Evolutionary conservation across 2,797 vertebrate genomes (phyloP), one percentile per base, ranked within the genome.

Genomic region (Melopsittacus undulatus): DNA sequence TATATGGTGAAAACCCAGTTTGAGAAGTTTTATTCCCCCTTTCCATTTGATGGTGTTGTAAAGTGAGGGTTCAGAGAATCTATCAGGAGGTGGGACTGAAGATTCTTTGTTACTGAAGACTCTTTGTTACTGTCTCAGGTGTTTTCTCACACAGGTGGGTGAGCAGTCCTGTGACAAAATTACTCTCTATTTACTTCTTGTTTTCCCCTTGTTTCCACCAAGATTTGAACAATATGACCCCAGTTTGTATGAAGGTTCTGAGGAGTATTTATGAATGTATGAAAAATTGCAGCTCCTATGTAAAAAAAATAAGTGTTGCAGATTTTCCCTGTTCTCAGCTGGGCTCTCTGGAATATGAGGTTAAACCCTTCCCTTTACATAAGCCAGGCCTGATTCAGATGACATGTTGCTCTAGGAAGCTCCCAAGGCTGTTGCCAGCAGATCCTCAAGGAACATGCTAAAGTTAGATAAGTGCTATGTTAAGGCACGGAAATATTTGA

Each of bases 371-470:
- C 24, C 7, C 40, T 74, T 87, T 84, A 80, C 40, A 78, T 46
- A 68, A 83, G 5, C 74, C 91, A 96, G 88, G 48, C 51, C 63
- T 61, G 13, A 73, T 88, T 45, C 4, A 2, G 34, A 29, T 86
- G 70, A 48, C 51, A 26, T 18, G 11, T 43, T 90, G 22, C 45
- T 57, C 27, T 79, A 78, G 69, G 67, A 90, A 16, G 14, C 80
- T 80, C 76, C 54, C 48, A 74, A 73, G 74, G 45, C 46, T 89
- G 81, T 48, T 95, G 81, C 83, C 94, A 90, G 52, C 64, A 92
- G 57, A 48, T 29, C 43, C 21, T 62, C 3, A 5, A 62, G 76
- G 42, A 95, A 51, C n/a, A 29, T 73, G 34, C 7, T 76, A 51
- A 29, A 88, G 9, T 74, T 81, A 76, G 26, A 83, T 1, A 5